Percentiles rank a stretch among this genome's conserved stretches.
Conservation (phyloP, 2,113 vertebrate genomes). For the Xiphophorus maculatus region DNA sequence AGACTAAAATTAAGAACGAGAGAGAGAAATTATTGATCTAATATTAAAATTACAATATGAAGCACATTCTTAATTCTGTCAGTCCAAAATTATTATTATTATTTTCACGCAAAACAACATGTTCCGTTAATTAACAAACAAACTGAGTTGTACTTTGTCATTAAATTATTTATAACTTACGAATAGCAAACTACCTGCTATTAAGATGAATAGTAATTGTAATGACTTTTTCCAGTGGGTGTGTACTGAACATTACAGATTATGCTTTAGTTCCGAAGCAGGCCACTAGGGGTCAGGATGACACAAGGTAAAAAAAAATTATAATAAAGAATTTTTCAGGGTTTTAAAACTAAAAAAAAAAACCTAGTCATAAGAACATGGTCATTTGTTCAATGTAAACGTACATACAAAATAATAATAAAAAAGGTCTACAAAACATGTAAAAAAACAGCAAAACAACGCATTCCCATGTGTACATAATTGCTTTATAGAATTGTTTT, state of each 20-base stretch:
- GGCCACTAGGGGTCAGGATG: not conserved
- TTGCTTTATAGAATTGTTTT: no score
- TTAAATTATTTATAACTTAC: no score
- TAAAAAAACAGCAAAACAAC: not conserved
- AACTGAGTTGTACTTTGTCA: not conserved
- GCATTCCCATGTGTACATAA: no score
- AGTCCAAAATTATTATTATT: not conserved
- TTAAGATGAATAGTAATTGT: no score
- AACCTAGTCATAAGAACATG: not conserved
- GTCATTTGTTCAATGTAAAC: not conserved
- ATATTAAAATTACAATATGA: not conserved
- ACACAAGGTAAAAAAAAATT: not conserved
- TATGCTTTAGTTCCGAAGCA: not conserved
- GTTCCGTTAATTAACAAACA: no score
- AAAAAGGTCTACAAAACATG: not conserved
- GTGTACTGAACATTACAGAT: not conserved
- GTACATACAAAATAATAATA: not conserved
- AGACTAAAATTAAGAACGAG: not conserved
- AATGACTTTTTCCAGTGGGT: no score
- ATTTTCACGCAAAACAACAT: not conserved
- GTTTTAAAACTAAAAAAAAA: not conserved
- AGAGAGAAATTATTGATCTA: not conserved
- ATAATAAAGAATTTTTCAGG: not conserved
- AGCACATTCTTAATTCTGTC: not conserved
- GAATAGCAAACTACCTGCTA: no score